Percentiles rank a stretch among this genome's conserved stretches.
Evolutionary conservation across 2,888 invertebrate species (phyloP).

Genomic region (Chaetogeoica ovagalla): DNA sequence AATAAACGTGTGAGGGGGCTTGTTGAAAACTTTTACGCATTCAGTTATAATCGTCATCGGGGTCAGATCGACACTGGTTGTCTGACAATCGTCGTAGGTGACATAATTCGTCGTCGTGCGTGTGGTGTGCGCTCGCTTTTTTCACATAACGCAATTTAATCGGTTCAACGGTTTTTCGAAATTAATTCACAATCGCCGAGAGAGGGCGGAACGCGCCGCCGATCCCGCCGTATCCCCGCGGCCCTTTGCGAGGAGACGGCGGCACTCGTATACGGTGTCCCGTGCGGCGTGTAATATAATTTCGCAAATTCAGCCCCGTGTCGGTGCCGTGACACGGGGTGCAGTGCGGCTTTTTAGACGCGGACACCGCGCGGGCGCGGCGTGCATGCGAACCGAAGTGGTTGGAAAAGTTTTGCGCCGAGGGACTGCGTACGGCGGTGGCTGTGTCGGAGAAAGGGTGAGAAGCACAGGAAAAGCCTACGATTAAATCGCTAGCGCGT

Average conservation of each 20-base stretch:
- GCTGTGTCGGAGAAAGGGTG: not conserved
- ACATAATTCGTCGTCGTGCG: not conserved
- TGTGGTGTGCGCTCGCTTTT: not conserved
- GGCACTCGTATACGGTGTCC: not conserved
- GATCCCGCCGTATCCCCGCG: not conserved
- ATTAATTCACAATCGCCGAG: constrained; percentile 40
- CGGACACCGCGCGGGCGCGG: not conserved
- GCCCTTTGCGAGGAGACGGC: not conserved
- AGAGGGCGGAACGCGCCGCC: not conserved
- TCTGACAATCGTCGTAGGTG: not conserved
- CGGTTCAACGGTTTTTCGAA: constrained; percentile 42
- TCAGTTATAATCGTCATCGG: too few relatives aligned
- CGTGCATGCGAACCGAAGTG: not conserved
- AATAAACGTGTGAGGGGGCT: too few relatives aligned
- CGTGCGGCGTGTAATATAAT: constrained; percentile 21
- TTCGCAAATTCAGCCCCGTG: not conserved
- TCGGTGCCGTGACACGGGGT: not conserved
- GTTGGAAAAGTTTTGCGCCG: constrained; percentile 13
- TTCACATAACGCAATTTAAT: constrained; percentile 33
- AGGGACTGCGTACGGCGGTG: not conserved
- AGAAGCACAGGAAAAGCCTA: constrained; percentile 47
- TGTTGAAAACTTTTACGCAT: too few relatives aligned
- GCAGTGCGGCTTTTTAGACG: not conserved
- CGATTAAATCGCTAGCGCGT: constrained; percentile 43
- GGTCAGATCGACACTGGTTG: too few relatives aligned